These are phyloP conservation scores for Hypanus sabinus DNA, from an alignment of 2,113 vertebrate species.

Conservation along the genomic window DNA sequence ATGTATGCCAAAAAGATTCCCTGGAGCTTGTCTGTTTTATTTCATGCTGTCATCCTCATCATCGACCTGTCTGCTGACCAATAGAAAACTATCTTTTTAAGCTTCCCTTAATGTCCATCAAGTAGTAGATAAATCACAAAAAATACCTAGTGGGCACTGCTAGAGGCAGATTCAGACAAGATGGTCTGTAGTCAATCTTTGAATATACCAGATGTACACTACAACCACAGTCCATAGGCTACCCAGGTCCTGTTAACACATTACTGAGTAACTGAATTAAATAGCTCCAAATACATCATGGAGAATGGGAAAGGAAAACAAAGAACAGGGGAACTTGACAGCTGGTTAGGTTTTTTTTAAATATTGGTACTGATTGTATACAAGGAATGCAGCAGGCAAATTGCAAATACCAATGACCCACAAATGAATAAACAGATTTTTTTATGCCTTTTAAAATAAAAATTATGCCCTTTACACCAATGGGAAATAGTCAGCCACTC, in stretches of 20 bases:
- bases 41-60: neutral
- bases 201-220: neutral
- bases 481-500: neutral
- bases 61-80: neutral
- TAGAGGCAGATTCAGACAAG: neutral
- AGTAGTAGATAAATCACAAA: neutral
- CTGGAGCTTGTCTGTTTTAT: neutral
- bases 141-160: neutral
- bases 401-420: neutral
- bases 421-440: neutral
- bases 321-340: neutral
- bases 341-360: neutral
- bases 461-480: neutral
- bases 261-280: neutral
- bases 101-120: conserved; percentile 1
- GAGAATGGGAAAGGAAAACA: neutral
- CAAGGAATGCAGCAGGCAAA: neutral
- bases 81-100: neutral
- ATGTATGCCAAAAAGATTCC: neutral
- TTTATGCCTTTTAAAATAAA: neutral
- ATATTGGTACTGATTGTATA: too few species aligned
- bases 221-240: neutral
- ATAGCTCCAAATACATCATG: neutral
- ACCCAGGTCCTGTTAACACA: neutral
- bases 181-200: neutral